These are phyloP conservation scores for Periophthalmus modestus DNA, from an alignment of 2,113 vertebrate species.

Conservation along the genomic window DNA sequence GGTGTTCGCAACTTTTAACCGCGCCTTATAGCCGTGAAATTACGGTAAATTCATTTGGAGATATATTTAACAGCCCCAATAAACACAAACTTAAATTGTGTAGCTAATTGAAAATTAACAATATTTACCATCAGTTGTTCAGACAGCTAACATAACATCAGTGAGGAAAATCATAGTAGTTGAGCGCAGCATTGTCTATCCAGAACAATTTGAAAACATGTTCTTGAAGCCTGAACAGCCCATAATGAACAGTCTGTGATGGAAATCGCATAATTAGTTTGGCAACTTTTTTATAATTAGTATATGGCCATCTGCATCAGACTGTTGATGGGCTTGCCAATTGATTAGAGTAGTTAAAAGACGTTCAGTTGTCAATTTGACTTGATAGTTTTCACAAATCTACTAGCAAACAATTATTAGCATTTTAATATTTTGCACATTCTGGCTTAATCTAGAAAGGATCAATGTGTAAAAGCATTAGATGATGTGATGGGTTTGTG, in stretches of 20 bases:
- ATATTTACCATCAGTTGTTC: not conserved
- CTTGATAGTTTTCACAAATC: not conserved
- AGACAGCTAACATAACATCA: too few relatives aligned
- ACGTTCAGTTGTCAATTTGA: not conserved
- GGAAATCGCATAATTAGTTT: constrained; percentile 14
- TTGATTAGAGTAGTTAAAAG: constrained; percentile 12
- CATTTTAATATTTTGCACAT: not conserved
- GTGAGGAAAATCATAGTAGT: not conserved
- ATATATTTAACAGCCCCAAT: too few relatives aligned
- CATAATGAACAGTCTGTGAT: constrained; percentile 17
- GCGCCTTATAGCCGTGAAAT: too few relatives aligned
- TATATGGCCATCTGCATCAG: constrained; percentile 39
- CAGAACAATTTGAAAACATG: not conserved
- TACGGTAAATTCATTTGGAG: too few relatives aligned
- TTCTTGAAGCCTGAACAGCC: constrained; percentile 7
- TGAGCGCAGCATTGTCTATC: not conserved
- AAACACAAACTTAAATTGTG: not conserved
- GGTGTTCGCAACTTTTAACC: too few relatives aligned
- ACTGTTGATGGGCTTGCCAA: constrained; percentile 24
- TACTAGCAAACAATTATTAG: not conserved
- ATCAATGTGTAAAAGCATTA: not conserved
- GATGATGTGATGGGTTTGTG: not conserved
- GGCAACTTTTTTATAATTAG: constrained; percentile 27
- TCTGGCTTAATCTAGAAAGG: not conserved
- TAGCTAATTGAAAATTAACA: not conserved